A percentile compares a stretch with the other conserved stretches of the same genome.
phyloP scores from a whole-genome alignment of 2,113 vertebrate genomes.

The Tonatia bakeri region DNA sequence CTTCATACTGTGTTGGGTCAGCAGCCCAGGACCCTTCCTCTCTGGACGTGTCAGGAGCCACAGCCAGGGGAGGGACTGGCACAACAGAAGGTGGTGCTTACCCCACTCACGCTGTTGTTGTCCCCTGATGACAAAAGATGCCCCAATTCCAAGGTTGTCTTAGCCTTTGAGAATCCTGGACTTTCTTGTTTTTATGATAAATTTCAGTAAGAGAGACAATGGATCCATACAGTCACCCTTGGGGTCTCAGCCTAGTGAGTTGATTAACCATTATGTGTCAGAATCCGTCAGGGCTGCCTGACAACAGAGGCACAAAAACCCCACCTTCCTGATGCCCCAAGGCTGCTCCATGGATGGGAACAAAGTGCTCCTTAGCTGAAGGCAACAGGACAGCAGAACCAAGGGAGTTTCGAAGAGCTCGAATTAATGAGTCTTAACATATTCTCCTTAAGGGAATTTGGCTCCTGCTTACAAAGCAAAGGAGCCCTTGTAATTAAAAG shows the following conservation, averaged over 20 bases:
- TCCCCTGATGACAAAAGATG: neutral
- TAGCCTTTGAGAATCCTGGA: constrained; percentile 36
- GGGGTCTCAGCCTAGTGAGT: constrained; percentile 53
- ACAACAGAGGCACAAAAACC: constrained; percentile 57
- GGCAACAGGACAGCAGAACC: constrained; percentile 62
- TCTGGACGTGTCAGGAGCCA: constrained; percentile 50
- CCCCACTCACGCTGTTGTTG: neutral
- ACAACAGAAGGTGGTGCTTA: neutral
- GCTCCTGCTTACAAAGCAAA: constrained; percentile 74
- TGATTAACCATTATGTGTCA: constrained; percentile 30
- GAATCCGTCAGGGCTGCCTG: constrained; percentile 65
- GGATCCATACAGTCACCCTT: constrained; percentile 53
- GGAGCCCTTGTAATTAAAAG: constrained; percentile 54
- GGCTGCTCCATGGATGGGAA: constrained; percentile 68
- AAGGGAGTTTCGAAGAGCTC: constrained; percentile 72
- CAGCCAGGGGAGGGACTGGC: neutral
- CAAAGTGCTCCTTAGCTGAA: constrained; percentile 71
- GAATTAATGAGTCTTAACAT: constrained; percentile 73
- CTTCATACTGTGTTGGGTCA: constrained; percentile 98
- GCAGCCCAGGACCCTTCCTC: constrained; percentile 70
- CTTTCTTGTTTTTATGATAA: constrained; percentile 55
- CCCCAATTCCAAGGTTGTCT: constrained; percentile 46
- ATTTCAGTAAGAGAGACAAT: constrained; percentile 72
- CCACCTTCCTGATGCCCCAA: constrained; percentile 56
- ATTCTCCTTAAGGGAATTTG: constrained; percentile 62